Conservation (phyloP, 2,797 vertebrate genomes). For the Leontocebus nigricollis region DNA sequence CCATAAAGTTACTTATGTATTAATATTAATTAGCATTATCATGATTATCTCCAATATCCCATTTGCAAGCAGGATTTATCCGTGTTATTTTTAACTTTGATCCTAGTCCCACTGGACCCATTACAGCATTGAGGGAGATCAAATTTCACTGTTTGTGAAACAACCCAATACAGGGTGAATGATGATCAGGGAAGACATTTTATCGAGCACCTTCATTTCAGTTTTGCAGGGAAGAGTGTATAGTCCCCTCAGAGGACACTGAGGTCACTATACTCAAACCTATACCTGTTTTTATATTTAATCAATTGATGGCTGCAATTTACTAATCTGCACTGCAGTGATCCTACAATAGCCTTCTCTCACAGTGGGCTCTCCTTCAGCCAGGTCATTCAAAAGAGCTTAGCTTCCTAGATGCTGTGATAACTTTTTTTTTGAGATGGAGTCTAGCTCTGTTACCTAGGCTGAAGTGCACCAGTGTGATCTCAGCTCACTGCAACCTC, state of each 20-base stretch:
- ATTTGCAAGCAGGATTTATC: not conserved
- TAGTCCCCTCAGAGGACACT: not conserved
- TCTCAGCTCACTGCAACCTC: not conserved
- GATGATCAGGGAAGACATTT: not conserved
- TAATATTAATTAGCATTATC: not conserved
- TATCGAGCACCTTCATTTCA: not conserved
- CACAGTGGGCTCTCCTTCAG: not conserved
- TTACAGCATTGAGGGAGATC: not conserved
- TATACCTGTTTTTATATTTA: not conserved
- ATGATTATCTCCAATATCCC: not conserved
- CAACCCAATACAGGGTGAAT: not conserved
- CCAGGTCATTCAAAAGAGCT: not conserved
- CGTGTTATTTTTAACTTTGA: constrained; percentile 14
- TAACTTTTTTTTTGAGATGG: not conserved
- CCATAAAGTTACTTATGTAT: not conserved
- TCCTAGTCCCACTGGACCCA: not conserved
- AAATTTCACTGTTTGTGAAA: constrained; percentile 23
- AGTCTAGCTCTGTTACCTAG: not conserved
- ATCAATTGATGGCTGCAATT: not conserved
- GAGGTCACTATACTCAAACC: not conserved
- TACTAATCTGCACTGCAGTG: not conserved
- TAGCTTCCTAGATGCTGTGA: not conserved
- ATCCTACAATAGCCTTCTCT: not conserved
- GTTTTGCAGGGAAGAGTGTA: not conserved
- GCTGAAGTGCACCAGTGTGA: not conserved